Base-by-base conservation (phyloP, 1,140 invertebrate genomes). In the Lanistes nyassanus region DNA sequence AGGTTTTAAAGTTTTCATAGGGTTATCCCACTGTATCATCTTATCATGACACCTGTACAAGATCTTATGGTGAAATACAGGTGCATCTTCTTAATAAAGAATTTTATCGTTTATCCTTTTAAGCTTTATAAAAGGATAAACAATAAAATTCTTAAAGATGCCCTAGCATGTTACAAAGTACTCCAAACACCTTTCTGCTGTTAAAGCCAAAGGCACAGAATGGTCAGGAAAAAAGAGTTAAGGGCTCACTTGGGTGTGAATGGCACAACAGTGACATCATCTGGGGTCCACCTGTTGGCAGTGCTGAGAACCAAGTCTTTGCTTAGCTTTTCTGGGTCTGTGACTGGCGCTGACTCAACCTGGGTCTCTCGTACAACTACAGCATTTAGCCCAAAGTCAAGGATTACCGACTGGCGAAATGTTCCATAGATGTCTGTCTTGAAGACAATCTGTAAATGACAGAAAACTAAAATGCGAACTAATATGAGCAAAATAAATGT, bases 361-460 rank as follows among this genome's bases (percentile, higher is more conserved):
- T 94, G 94, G 21, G 96, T 84, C 83, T 94, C 92, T 81, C 93
- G 91, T 13, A 93, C 91, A 0, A 95, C 83, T 47, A 94, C 91
- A 0, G 94, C 94, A 68, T 94, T 92, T 55, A 86, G 87, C 1
- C 93, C 93, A 87, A 95, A 94, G 86, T 94, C 94, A 88, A 96
- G 95, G 0, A 95, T 92, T 7, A 96, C 88, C 1, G 93, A 92
- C 86, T 96, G 95, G 1, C 93, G 91, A 83, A 95, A 96, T 4
- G 94, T 95, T 36, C 95, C 95, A 86, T 94, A 95, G 74, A 94
- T 93, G 70, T 93, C 91, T 0, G 94, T 93, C 53, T 90, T 90
- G 85, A 96, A 96, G 39, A 89, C 88, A 39, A 96, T 81, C 89
- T 90, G 77, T 13, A 81, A 82, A 37, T 31, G 53, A 60, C 76